These are phyloP conservation scores for Scarus forsteni DNA, from an alignment of 2,797 vertebrate species.

Conservation along the genomic window DNA sequence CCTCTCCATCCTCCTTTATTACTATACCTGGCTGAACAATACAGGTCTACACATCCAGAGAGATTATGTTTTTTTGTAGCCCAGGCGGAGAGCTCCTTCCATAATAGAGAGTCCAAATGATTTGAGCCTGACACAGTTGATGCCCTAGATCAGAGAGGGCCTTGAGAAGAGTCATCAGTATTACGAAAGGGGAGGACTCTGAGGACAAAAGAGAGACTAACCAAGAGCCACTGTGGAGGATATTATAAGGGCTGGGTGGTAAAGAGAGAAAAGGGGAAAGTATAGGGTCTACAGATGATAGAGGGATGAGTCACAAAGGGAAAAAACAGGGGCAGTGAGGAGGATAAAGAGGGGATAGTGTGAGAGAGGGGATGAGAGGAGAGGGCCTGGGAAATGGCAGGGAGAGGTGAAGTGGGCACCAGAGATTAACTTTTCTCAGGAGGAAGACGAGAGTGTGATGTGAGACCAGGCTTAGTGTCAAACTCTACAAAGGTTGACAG, in stretches of 20 bases:
- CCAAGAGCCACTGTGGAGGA: constrained; percentile 28
- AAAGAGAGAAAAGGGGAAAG: constrained; percentile 41
- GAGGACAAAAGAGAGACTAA: constrained; percentile 54
- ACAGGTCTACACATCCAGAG: constrained; percentile 52
- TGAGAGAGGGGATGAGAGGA: constrained; percentile 49
- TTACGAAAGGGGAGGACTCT: constrained; percentile 54
- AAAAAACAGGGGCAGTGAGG: constrained; percentile 26
- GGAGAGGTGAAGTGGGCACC: constrained; percentile 53
- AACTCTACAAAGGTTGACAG: constrained; percentile 47
- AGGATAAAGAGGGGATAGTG: constrained; percentile 59
- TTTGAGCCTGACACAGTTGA: constrained; percentile 65
- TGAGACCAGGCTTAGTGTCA: constrained; percentile 59
- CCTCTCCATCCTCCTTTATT: constrained; percentile 72
- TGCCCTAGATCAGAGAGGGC: constrained; percentile 64
- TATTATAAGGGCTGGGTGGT: constrained; percentile 47
- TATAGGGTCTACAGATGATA: constrained; percentile 43
- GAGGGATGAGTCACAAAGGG: constrained; percentile 53
- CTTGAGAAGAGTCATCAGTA: constrained; percentile 63
- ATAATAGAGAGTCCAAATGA: constrained; percentile 70
- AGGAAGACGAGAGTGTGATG: constrained; percentile 49
- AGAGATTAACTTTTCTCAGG: constrained; percentile 63
- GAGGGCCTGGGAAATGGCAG: constrained; percentile 73
- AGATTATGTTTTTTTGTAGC: constrained; percentile 75
- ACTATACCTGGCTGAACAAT: constrained; percentile 63
- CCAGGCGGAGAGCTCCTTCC: constrained; percentile 59